Percentiles rank a stretch among this genome's conserved stretches.
Evolutionary conservation across 1,140 invertebrate genomes (phyloP).

Genomic region (Phenacoccus solenopsis): DNA sequence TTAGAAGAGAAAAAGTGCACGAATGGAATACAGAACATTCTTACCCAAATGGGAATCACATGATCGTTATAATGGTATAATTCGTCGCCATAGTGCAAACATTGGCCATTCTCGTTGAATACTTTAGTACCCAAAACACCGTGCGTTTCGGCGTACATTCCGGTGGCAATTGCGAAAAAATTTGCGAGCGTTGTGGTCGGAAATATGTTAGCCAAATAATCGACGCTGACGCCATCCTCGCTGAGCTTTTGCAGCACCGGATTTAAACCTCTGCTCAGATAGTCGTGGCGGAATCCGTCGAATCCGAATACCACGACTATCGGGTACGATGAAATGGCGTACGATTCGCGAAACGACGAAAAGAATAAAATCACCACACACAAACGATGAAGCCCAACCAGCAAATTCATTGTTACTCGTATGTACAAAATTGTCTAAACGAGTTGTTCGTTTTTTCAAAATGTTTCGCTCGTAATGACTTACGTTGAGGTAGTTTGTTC

Average conservation of each 20-base stretch:
- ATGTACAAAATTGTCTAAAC: no score
- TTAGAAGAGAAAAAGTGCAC: no score
- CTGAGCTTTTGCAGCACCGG: constrained; percentile 41
- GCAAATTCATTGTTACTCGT: no score
- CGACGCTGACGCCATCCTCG: constrained; percentile 41
- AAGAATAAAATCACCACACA: no score
- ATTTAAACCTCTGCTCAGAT: constrained; percentile 44
- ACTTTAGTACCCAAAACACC: constrained; percentile 54
- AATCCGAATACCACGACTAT: constrained; percentile 47
- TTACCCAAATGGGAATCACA: constrained; percentile 45
- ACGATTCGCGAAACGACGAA: no score
- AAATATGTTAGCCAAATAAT: constrained; percentile 54
- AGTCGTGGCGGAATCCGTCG: constrained; percentile 59
- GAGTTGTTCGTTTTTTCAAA: no score
- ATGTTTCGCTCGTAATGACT: no score
- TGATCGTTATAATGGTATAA: constrained; percentile 40
- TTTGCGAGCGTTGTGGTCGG: constrained; percentile 68
- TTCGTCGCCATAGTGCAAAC: constrained; percentile 35
- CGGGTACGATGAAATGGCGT: constrained; percentile 6
- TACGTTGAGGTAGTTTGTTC: no score
- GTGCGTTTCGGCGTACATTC: constrained; percentile 57
- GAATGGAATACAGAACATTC: not conserved
- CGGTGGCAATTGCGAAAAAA: constrained; percentile 64
- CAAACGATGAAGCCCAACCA: no score
- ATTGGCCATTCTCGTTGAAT: constrained; percentile 41